phyloP scores from a whole-genome alignment of 2,888 invertebrate genomes.

The Torymus texanus region DNA sequence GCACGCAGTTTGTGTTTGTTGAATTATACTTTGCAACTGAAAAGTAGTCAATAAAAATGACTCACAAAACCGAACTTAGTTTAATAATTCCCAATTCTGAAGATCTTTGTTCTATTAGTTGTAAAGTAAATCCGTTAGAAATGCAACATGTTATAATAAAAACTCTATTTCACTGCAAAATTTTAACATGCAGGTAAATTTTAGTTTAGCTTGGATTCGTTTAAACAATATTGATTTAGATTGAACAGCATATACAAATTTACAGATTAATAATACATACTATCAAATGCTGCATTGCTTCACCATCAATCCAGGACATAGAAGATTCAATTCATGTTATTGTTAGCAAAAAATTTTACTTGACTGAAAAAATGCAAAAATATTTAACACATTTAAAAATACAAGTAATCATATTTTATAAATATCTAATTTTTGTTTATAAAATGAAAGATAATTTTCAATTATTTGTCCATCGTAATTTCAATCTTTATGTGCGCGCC shows the following conservation, averaged over 20 bases:
- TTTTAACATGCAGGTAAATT: constrained; percentile 68
- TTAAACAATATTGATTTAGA: constrained; percentile 4
- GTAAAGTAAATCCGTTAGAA: constrained; percentile 62
- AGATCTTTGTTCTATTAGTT: constrained; percentile 64
- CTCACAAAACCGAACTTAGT: constrained; percentile 47
- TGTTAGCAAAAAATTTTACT: constrained; percentile 57
- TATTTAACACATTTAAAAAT: constrained; percentile 62
- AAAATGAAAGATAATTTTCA: neutral
- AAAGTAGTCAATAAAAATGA: constrained; percentile 39
- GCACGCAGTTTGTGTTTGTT: too few species aligned
- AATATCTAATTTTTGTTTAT: neutral
- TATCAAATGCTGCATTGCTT: constrained; percentile 63
- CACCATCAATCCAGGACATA: constrained; percentile 64
- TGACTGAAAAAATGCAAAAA: constrained; percentile 59
- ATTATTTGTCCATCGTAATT: neutral
- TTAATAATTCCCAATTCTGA: constrained; percentile 57
- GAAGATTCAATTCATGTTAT: constrained; percentile 64
- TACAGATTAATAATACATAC: constrained; percentile 63
- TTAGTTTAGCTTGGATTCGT: neutral
- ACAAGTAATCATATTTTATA: constrained; percentile 57
- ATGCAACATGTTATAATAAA: constrained; percentile 64
- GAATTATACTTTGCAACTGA: too few species aligned
- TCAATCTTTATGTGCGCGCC: too few species aligned
- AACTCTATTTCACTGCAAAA: constrained; percentile 67
- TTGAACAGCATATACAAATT: constrained; percentile 52